Evolutionary conservation across 2,113 vertebrate genomes (phyloP).

Genomic region (Lophochroa leadbeateri): DNA sequence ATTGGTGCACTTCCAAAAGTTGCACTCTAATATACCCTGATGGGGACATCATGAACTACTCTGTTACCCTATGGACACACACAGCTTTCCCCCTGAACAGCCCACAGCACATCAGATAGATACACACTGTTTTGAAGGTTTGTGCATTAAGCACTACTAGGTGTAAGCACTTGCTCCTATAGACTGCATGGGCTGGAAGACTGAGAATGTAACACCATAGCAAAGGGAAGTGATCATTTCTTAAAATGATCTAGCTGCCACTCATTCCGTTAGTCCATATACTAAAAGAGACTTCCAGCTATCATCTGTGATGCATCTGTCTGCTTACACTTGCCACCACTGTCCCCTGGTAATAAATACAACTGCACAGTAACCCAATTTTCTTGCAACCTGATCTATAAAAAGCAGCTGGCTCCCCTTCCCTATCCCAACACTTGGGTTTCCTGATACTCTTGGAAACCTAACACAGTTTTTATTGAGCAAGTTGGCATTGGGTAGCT

Average conservation of each 20-base stretch:
- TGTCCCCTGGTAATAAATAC: background rate
- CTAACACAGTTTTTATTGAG: conserved; percentile 20
- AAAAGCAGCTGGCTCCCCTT: conserved; percentile 6
- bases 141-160: background rate
- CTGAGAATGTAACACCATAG: background rate
- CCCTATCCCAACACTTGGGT: background rate
- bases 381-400: conserved; percentile 9
- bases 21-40: background rate
- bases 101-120: background rate
- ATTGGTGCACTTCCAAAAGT: background rate
- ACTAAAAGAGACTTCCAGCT: background rate
- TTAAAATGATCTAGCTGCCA: background rate
- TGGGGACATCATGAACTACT: background rate
- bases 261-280: background rate
- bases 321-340: background rate
- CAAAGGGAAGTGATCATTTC: background rate
- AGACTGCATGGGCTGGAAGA: background rate
- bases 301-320: background rate
- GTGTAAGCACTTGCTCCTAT: background rate
- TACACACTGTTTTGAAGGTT: background rate
- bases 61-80: background rate
- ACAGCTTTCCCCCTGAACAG: background rate
- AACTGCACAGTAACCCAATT: background rate
- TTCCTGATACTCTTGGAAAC: conserved; percentile 43
- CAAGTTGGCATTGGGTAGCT: background rate